Evolutionary conservation across 2,797 vertebrate genomes (phyloP).

Genomic region (Rhinella marina): DNA sequence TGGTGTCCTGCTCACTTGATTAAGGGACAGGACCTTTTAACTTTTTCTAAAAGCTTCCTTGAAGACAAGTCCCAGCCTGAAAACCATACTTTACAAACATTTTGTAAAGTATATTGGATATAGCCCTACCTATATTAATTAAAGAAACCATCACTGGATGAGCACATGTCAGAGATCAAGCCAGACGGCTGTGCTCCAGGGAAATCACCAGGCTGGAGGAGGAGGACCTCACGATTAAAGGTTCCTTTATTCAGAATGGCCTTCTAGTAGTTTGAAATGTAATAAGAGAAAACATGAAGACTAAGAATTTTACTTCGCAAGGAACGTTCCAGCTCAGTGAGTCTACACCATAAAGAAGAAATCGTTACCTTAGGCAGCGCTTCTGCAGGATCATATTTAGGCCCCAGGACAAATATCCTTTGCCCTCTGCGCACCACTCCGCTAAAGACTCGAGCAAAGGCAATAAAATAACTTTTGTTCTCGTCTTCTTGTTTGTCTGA

Average conservation of each 20-base stretch:
- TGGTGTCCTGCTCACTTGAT: background rate
- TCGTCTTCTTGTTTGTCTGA: constrained; percentile 69
- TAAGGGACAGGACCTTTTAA: background rate
- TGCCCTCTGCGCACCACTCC: constrained; percentile 83
- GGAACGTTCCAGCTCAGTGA: background rate
- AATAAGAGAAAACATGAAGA: constrained; percentile 1
- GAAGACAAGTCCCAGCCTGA: background rate
- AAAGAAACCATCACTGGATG: background rate
- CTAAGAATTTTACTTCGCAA: background rate
- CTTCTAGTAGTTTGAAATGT: background rate
- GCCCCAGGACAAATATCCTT: constrained; percentile 89
- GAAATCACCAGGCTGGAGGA: background rate
- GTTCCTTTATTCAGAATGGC: background rate
- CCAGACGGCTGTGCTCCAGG: background rate
- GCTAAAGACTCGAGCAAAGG: constrained; percentile 94
- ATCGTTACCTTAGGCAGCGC: constrained; percentile 82
- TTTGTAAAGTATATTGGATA: background rate
- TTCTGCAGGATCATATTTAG: constrained; percentile 89
- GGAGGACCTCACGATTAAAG: background rate
- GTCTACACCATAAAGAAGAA: background rate
- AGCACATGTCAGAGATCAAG: background rate
- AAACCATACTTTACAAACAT: background rate
- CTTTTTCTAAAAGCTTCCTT: background rate
- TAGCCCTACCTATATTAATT: background rate
- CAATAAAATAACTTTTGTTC: constrained; percentile 83